phyloP scores from a whole-genome alignment of 2,888 invertebrate species.

The Pilophorus perplexus region DNA sequence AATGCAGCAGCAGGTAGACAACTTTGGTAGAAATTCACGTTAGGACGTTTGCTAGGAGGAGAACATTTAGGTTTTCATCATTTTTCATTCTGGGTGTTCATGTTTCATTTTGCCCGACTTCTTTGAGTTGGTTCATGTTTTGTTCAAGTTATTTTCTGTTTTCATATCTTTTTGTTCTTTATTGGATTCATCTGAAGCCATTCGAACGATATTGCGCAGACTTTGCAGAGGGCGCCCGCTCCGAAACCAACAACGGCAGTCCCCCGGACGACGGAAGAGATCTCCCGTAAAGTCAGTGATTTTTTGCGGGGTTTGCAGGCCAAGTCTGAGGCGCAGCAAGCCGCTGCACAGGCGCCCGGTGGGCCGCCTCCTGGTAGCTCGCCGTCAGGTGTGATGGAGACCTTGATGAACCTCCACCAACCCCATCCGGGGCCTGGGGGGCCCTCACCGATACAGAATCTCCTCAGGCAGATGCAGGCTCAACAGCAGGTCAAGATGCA shows the following conservation, averaged over 20 bases:
- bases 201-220: slow-evolving; percentile 18
- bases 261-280: slow-evolving; percentile 40
- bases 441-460: slow-evolving; percentile 44
- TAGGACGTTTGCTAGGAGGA: neutral
- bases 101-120: neutral
- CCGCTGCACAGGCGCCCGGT: too few relatives aligned
- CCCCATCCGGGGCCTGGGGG: slow-evolving; percentile 32
- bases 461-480: slow-evolving; percentile 46
- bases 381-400: slow-evolving; percentile 46
- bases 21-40: too few relatives aligned
- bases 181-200: slow-evolving; percentile 4
- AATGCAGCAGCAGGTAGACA: slow-evolving; percentile 48
- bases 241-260: slow-evolving; percentile 13
- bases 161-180: neutral
- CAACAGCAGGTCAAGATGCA: slow-evolving; percentile 40
- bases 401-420: slow-evolving; percentile 41
- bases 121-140: neutral
- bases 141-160: neutral
- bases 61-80: neutral
- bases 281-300: slow-evolving; percentile 33
- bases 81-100: neutral
- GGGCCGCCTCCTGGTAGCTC: slow-evolving; percentile 44
- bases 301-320: slow-evolving; percentile 37
- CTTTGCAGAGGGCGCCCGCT: slow-evolving; percentile 18
- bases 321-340: slow-evolving; percentile 27